phyloP scores from a whole-genome alignment of 2,113 vertebrate genomes.

The Alligator mississippiensis region DNA sequence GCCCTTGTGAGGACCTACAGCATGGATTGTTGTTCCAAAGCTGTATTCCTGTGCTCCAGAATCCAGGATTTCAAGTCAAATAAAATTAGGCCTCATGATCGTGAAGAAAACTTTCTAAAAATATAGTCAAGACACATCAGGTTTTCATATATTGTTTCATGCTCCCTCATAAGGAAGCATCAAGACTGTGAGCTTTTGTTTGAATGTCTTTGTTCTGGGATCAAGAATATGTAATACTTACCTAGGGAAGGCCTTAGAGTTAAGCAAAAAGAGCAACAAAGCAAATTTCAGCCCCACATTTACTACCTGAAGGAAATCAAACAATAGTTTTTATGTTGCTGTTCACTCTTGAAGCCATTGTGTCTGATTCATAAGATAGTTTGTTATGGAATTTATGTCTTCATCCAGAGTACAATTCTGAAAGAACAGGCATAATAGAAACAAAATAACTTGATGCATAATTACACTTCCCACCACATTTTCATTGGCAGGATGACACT shows the following conservation, averaged over 20 bases:
- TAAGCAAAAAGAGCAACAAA: background rate
- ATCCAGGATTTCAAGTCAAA: background rate
- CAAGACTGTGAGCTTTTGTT: background rate
- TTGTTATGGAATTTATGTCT: background rate
- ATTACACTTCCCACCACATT: background rate
- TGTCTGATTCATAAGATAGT: background rate
- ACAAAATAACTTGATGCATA: background rate
- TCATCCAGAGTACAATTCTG: background rate
- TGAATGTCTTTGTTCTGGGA: background rate
- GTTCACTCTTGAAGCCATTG: background rate
- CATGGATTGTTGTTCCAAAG: too few relatives aligned
- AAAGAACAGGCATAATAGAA: background rate
- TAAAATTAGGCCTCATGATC: background rate
- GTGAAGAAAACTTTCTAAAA: background rate
- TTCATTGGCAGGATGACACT: background rate
- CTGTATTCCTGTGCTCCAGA: background rate
- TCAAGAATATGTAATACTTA: background rate
- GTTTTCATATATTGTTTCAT: background rate
- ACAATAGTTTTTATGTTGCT: background rate
- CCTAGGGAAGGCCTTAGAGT: background rate
- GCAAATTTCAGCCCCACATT: background rate
- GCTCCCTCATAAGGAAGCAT: background rate
- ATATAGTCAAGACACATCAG: background rate
- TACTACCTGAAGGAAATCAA: background rate
- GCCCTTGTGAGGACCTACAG: background rate